These are phyloP conservation scores for Temnothorax unifasciatus DNA, from an alignment of 2,888 invertebrate genomes.

Conservation along the genomic window DNA sequence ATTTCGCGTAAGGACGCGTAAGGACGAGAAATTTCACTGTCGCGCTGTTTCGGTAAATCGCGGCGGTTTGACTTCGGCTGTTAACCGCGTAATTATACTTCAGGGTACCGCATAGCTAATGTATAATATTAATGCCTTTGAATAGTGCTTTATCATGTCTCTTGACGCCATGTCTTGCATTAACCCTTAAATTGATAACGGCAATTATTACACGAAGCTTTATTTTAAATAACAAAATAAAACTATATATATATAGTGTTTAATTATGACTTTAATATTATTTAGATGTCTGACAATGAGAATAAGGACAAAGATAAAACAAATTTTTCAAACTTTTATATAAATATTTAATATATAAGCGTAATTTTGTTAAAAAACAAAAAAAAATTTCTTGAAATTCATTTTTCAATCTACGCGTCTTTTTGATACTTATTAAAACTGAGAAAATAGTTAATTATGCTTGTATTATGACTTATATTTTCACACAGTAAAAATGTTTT, in stretches of 20 bases:
- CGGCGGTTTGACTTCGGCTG: background rate
- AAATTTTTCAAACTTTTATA: background rate
- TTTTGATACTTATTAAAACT: background rate
- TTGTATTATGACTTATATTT: background rate
- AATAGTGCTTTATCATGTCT: background rate
- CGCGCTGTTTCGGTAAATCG: background rate
- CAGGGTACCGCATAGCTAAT: background rate
- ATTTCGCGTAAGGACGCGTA: background rate
- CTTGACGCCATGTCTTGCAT: background rate
- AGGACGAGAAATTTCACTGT: conserved; percentile 12
- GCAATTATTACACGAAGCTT: background rate
- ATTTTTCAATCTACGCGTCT: background rate
- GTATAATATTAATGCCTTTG: conserved; percentile 18
- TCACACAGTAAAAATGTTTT: background rate
- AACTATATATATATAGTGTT: background rate
- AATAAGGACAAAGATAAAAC: background rate
- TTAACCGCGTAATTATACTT: background rate
- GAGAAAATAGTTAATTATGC: background rate
- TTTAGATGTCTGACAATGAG: background rate
- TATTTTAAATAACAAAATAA: background rate
- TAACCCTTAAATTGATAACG: background rate
- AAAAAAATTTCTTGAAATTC: background rate
- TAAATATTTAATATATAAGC: background rate
- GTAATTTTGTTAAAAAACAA: background rate
- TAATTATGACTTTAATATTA: too few species aligned